Percentiles rank a stretch among this genome's conserved stretches.
phyloP scores from a whole-genome alignment of 2,113 vertebrate genomes.

The Brienomyrus longianalis region DNA sequence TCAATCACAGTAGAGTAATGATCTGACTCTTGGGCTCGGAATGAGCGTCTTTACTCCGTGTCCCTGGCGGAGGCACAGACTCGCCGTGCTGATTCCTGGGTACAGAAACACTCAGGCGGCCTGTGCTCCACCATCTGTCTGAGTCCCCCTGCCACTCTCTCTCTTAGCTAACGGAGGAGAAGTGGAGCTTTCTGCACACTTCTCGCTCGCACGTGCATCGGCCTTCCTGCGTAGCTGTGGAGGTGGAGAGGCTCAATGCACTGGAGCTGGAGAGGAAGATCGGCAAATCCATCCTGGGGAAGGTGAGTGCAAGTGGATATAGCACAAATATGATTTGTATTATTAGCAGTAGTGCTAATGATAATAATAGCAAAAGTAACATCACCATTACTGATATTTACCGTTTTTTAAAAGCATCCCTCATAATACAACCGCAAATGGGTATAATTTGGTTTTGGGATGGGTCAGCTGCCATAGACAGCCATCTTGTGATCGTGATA shows the following conservation, averaged over 20 bases:
- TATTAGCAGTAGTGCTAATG: neutral
- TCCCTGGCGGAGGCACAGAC: neutral
- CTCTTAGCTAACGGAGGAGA: conserved; percentile 77
- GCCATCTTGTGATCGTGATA: neutral
- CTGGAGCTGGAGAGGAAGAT: conserved; percentile 82
- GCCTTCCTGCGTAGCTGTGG: conserved; percentile 79
- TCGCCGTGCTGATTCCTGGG: neutral
- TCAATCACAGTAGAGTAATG: neutral
- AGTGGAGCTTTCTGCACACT: conserved; percentile 84
- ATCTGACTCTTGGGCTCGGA: neutral
- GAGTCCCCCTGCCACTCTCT: neutral
- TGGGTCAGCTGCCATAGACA: neutral
- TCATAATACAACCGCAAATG: neutral
- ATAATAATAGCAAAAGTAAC: neutral
- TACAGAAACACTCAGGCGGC: neutral
- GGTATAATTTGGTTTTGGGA: neutral
- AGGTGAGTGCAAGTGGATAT: conserved; percentile 57
- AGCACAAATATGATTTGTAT: neutral
- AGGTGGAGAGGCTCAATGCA: conserved; percentile 79
- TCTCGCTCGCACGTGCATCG: conserved; percentile 80
- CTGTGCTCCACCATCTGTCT: neutral
- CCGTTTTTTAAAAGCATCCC: neutral
- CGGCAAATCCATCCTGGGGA: conserved; percentile 87
- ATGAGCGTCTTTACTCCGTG: neutral
- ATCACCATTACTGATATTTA: neutral